Percentiles rank a stretch among this genome's conserved stretches.
Conservation (phyloP, 2,113 vertebrate genomes). For the Theristicus caerulescens region DNA sequence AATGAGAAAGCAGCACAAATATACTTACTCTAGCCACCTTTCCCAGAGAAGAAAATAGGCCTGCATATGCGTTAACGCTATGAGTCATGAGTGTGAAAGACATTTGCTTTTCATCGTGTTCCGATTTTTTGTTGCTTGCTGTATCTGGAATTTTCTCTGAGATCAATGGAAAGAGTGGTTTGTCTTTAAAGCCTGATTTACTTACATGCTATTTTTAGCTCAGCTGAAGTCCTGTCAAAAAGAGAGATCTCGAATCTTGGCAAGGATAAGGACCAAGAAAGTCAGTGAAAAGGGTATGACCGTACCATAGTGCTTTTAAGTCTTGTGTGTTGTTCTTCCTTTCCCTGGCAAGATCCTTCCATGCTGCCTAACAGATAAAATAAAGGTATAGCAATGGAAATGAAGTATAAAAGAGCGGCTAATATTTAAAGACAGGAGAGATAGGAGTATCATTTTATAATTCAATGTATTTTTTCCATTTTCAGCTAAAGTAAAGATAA, state of each 20-base stretch:
- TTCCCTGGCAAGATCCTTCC: not conserved
- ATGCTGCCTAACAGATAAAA: not conserved
- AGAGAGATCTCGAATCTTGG: not conserved
- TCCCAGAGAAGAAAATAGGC: not conserved
- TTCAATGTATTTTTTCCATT: not conserved
- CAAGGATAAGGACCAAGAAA: not conserved
- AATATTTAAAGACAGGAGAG: not conserved
- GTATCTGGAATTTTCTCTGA: not conserved
- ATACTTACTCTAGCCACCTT: not conserved
- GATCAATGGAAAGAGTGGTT: not conserved
- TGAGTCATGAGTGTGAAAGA: not conserved
- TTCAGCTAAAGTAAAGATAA: not conserved
- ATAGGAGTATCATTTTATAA: not conserved
- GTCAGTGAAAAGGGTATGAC: not conserved
- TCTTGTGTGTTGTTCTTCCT: not conserved
- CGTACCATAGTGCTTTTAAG: not conserved
- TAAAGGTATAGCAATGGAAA: not conserved
- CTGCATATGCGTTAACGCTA: fast-evolving
- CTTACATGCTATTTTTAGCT: constrained; percentile 12
- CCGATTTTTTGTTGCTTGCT: not conserved
- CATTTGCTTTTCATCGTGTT: not conserved
- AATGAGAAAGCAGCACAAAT: not conserved
- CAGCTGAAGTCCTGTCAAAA: not conserved
- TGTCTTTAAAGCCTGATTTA: not conserved
- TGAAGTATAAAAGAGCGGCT: not conserved